phyloP scores from a whole-genome alignment of 2,888 invertebrate species.

The Patella ulyssiponensis region DNA sequence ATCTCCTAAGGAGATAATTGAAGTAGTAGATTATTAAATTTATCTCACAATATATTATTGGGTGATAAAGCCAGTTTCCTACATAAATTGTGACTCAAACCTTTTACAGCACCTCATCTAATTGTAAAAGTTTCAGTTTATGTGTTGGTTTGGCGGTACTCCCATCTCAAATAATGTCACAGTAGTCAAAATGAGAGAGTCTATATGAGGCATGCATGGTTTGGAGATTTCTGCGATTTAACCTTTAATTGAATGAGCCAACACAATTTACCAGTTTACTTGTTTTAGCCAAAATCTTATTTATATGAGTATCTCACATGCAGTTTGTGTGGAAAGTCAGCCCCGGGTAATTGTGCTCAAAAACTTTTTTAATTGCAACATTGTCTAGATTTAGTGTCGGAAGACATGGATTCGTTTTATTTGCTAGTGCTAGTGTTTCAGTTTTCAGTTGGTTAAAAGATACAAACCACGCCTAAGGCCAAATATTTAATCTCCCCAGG shows the following conservation, averaged over 20 bases:
- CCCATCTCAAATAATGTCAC: no score
- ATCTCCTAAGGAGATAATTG: no score
- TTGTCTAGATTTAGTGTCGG: slow-evolving; percentile 1
- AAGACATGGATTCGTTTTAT: background rate
- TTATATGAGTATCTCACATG: background rate
- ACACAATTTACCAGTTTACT: background rate
- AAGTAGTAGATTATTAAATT: no score
- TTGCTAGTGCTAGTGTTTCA: background rate
- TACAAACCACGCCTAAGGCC: background rate
- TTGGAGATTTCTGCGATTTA: no score
- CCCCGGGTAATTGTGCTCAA: background rate
- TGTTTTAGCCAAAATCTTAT: background rate
- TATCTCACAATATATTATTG: background rate
- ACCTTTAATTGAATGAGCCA: no score
- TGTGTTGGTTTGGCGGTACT: no score
- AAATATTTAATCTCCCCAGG: background rate
- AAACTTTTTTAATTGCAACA: background rate
- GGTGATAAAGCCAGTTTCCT: background rate
- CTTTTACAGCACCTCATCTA: background rate
- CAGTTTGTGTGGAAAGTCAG: background rate
- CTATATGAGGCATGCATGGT: no score
- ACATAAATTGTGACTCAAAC: background rate
- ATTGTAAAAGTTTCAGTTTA: no score
- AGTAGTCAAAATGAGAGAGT: no score
- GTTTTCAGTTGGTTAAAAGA: background rate